Conservation (phyloP, 2,888 invertebrate genomes). For the Cosmia trapezina region DNA sequence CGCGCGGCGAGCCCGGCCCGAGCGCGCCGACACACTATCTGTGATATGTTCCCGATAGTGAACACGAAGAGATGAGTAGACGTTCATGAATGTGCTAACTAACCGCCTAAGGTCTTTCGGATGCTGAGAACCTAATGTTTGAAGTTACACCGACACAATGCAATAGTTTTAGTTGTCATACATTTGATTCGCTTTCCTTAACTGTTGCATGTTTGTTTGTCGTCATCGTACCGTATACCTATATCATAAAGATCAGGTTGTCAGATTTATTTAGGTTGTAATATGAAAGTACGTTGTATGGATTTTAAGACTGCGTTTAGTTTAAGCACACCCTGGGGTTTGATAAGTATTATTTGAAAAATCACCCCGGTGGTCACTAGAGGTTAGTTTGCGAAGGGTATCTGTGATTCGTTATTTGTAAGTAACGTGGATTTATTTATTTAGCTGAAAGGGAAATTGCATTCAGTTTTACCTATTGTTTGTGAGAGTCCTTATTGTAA, state of each 20-base stretch:
- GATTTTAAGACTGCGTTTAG: slow-evolving; percentile 87
- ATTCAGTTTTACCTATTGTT: slow-evolving; percentile 62
- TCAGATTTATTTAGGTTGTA: slow-evolving; percentile 81
- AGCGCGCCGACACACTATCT: slow-evolving; percentile 80
- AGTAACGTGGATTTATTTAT: slow-evolving; percentile 81
- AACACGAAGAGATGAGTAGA: slow-evolving; percentile 82
- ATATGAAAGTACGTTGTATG: slow-evolving; percentile 79
- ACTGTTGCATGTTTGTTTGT: slow-evolving; percentile 80
- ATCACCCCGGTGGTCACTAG: slow-evolving; percentile 59
- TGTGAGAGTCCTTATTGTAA: slow-evolving; percentile 64
- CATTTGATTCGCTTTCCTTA: slow-evolving; percentile 76
- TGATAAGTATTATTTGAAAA: slow-evolving; percentile 64
- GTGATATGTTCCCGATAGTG: slow-evolving; percentile 84
- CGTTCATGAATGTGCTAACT: slow-evolving; percentile 79
- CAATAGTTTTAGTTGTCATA: slow-evolving; percentile 73
- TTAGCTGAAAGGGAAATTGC: slow-evolving; percentile 71
- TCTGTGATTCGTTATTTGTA: slow-evolving; percentile 89
- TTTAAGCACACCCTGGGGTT: slow-evolving; percentile 75
- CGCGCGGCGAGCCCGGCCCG: slow-evolving; percentile 50
- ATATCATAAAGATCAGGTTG: slow-evolving; percentile 65
- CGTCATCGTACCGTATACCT: slow-evolving; percentile 63
- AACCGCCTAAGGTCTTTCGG: slow-evolving; percentile 74
- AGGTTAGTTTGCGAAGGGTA: slow-evolving; percentile 79
- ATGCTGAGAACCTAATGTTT: slow-evolving; percentile 70
- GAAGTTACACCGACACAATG: slow-evolving; percentile 70